Conservation (phyloP, 2,113 vertebrate species). For the Nettapus auritus region DNA sequence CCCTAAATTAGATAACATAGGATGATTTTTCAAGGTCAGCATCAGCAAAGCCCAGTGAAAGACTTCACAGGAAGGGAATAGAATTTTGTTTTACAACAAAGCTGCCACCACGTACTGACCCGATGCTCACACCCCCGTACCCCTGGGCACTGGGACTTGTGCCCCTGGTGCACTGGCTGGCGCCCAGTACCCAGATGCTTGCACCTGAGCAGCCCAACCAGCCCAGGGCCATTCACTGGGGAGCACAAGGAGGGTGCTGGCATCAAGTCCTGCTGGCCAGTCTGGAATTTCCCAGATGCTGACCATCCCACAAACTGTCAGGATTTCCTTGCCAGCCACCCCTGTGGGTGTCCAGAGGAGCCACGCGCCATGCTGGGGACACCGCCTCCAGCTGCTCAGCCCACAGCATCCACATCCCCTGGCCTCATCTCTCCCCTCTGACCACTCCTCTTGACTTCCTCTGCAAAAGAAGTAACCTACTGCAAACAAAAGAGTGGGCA, state of each 20-base stretch:
- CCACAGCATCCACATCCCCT: rapidly evolving
- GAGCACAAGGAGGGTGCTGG: rapidly evolving
- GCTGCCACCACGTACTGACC: not conserved
- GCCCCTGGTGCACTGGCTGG: not conserved
- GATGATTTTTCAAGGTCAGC: rapidly evolving
- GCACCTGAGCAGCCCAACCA: not conserved
- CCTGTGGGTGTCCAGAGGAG: not conserved
- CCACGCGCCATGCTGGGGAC: not conserved
- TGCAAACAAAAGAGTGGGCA: not conserved
- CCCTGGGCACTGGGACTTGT: rapidly evolving
- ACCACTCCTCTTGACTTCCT: rapidly evolving
- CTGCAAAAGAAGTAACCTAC: not conserved
- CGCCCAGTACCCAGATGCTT: not conserved
- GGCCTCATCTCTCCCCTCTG: not conserved
- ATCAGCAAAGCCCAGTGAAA: not conserved
- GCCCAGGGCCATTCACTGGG: too few species aligned
- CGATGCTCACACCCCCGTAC: rapidly evolving
- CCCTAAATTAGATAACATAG: rapidly evolving
- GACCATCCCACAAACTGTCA: not conserved
- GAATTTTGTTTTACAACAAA: not conserved
- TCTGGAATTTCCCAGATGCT: too few species aligned
- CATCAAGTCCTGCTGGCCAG: not conserved
- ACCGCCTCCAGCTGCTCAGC: not conserved
- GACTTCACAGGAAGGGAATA: not conserved
- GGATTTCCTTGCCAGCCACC: not conserved